phyloP scores from a whole-genome alignment of 1,140 invertebrate species.

The Adoxophyes honmai region DNA sequence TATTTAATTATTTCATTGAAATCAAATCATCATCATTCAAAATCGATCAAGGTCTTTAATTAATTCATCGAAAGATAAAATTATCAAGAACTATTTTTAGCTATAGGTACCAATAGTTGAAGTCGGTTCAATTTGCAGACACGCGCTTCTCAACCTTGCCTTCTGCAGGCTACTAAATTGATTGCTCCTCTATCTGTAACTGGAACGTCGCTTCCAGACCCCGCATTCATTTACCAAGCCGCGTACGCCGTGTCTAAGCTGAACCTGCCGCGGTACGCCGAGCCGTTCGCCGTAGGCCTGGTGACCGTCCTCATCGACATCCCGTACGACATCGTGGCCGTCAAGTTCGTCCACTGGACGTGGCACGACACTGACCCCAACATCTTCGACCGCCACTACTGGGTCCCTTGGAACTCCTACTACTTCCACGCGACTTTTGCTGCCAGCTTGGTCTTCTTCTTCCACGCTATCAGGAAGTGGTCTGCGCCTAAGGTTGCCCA shows the following conservation, averaged over 20 bases:
- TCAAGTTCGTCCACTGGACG: slow-evolving; percentile 90
- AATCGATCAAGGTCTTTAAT: no score
- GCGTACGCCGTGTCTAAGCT: slow-evolving; percentile 81
- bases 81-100: no score
- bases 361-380: slow-evolving; percentile 93
- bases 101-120: no score
- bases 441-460: slow-evolving; percentile 83
- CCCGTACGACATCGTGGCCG: slow-evolving; percentile 88
- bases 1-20: no score
- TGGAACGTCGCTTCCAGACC: slow-evolving; percentile 78
- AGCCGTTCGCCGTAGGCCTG: slow-evolving; percentile 87
- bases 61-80: no score
- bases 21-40: no score
- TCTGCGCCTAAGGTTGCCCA: slow-evolving; percentile 75
- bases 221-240: slow-evolving; percentile 86
- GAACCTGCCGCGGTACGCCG: slow-evolving; percentile 81
- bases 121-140: no score
- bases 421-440: slow-evolving; percentile 89
- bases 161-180: no score
- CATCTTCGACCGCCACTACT: slow-evolving; percentile 87
- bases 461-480: slow-evolving; percentile 78
- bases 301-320: slow-evolving; percentile 85
- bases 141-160: no score
- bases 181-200: no score
- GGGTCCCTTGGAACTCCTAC: slow-evolving; percentile 88